Evolutionary conservation across 2,888 invertebrate species (phyloP).

Genomic region (Xylota sylvarum): DNA sequence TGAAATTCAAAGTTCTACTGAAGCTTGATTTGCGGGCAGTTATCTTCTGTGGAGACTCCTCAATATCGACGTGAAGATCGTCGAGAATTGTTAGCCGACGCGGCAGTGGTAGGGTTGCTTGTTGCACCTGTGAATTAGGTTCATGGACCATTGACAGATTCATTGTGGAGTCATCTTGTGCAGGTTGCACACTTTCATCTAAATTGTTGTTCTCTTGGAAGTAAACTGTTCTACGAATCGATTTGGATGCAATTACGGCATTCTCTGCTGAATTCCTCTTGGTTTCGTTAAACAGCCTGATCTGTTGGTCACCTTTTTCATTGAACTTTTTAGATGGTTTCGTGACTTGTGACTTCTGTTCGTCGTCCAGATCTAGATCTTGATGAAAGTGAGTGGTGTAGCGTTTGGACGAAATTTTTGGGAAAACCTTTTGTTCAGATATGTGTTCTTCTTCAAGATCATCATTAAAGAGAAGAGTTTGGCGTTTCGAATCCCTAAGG

Average conservation of each 20-base stretch:
- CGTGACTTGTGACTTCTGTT: background rate
- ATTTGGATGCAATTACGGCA: background rate
- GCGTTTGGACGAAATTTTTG: background rate
- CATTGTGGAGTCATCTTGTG: background rate
- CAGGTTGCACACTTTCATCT: constrained; percentile 5
- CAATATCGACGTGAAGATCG: constrained; percentile 23
- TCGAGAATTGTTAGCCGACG: constrained; percentile 40
- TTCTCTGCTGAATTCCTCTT: constrained; percentile 28
- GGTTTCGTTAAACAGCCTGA: constrained; percentile 18
- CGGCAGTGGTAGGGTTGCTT: constrained; percentile 23
- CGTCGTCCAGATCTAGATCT: constrained; percentile 15
- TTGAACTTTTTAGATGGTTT: background rate
- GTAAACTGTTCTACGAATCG: constrained; percentile 16
- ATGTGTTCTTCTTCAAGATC: background rate
- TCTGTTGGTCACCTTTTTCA: background rate
- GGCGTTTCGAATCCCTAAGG: background rate
- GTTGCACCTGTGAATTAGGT: background rate
- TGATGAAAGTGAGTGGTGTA: constrained; percentile 21
- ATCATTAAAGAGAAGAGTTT: constrained; percentile 15
- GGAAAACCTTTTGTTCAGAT: background rate
- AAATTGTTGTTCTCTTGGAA: constrained; percentile 17
- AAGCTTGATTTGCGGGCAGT: constrained; percentile 53
- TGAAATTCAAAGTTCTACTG: constrained; percentile 55
- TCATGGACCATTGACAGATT: background rate
- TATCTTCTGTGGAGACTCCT: constrained; percentile 29